Conservation (phyloP, 2,888 invertebrate species). For the Alloplasta piceator region DNA sequence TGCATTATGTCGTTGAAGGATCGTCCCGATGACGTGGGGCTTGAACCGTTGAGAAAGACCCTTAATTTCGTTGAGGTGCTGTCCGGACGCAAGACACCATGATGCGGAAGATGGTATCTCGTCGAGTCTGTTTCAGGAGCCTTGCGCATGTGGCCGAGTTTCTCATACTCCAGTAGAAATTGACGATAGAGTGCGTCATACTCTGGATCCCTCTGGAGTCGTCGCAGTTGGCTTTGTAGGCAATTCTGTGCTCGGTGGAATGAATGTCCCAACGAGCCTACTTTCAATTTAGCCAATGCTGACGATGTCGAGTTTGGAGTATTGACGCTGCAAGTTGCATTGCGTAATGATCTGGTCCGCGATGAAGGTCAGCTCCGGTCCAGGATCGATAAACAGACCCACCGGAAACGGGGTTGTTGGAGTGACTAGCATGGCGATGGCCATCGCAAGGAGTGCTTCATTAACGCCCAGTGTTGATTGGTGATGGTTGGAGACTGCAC, state of each 20-base stretch:
- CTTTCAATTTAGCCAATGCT: constrained; percentile 20
- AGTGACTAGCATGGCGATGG: neutral
- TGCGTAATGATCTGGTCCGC: constrained; percentile 34
- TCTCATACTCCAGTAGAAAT: neutral
- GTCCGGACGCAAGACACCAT: no score
- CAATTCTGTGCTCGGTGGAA: neutral
- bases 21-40: no score
- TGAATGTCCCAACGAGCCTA: neutral
- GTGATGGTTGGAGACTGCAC: constrained; percentile 15
- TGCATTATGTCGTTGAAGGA: no score
- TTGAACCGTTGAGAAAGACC: no score
- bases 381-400: constrained; percentile 53
- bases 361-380: constrained; percentile 53
- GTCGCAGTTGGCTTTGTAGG: neutral
- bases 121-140: neutral
- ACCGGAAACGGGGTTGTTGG: neutral
- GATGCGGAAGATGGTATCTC: no score
- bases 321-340: neutral
- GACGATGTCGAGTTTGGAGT: constrained; percentile 20
- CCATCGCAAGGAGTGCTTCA: neutral
- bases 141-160: neutral
- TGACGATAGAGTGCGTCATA: neutral
- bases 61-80: no score
- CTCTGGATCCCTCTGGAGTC: neutral
- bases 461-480: neutral